Percentiles rank a stretch among this genome's conserved stretches.
Evolutionary conservation across 2,888 invertebrate species (phyloP).

Genomic region (Eristalis tenax): DNA sequence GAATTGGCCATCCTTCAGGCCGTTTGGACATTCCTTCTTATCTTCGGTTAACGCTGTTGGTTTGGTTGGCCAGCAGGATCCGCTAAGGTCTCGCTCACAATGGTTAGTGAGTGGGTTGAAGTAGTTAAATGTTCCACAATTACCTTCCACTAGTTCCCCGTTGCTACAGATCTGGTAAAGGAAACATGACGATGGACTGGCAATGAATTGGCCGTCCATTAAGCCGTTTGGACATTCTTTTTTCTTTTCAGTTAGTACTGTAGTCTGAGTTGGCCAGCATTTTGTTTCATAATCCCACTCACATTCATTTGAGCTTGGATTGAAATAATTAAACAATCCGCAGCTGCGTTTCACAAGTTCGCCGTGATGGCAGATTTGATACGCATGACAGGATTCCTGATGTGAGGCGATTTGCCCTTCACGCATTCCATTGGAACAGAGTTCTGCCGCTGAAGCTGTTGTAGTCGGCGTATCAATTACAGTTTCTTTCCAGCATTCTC

Average conservation of each 20-base stretch:
- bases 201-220: constrained; percentile 20
- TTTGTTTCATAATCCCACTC: background rate
- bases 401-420: constrained; percentile 73
- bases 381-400: constrained; percentile 68
- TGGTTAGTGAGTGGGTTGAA: constrained; percentile 61
- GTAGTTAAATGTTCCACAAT: constrained; percentile 69
- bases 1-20: constrained; percentile 73
- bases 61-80: constrained; percentile 46
- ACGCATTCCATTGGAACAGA: constrained; percentile 73
- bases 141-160: constrained; percentile 62
- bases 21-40: constrained; percentile 72
- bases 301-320: constrained; percentile 49
- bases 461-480: background rate
- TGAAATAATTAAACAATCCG: constrained; percentile 71
- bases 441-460: background rate
- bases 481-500: constrained; percentile 10
- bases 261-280: background rate
- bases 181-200: constrained; percentile 44
- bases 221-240: constrained; percentile 27
- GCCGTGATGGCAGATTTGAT: constrained; percentile 71
- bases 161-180: constrained; percentile 72
- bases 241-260: background rate
- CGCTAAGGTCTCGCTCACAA: constrained; percentile 24
- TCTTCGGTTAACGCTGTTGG: background rate
- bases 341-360: constrained; percentile 72